Evolutionary conservation across 2,113 vertebrate species (phyloP), one percentile per base, ranked within the genome.

Genomic region (Dascyllus trimaculatus): DNA sequence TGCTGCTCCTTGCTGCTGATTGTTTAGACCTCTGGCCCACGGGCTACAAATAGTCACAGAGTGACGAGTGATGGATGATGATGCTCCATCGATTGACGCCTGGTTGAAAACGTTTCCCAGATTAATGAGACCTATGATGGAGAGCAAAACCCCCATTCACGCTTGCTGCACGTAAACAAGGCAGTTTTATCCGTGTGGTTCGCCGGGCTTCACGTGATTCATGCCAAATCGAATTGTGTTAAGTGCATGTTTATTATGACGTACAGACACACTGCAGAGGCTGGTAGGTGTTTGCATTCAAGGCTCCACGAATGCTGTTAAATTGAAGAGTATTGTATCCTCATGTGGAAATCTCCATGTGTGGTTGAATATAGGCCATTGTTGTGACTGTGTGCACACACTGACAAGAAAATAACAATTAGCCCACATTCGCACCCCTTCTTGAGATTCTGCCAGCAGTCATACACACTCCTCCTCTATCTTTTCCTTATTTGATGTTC

Each of bases 31-130:
- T 82, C 52, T 56, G 59, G 57, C 54, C 75, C 24, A 10, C n/a
- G 22, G 73, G 59, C 67, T 59, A 43, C 72, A 48, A 67, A 75
- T 11, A 48, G 71, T 74, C 71, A 45, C 51, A 71, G 64, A 57
- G 21, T 73, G 82, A 88, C 49, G 57, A 75, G 72, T 82, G 89
- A 93, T 85, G 59, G 78, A 92, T 88, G 77, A 86, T 75, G 71
- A 75, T 70, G 83, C 82, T 75, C 24, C 46, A 82, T 88, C 74
- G 84, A 92, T 81, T 88, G 46, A 70, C 24, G 15, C 21, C 24
- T 3, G 40, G 59, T 60, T 53, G 67, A 78, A 87, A 83, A 66
- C 68, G 80, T 81, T 80, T 73, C 58, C 65, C 60, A 79, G 84
- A 90, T 86, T 80, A 87, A 92, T 63, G 91, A 89, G 73, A 82